A percentile compares a stretch with the other conserved stretches of the same genome.
Evolutionary conservation across 2,113 vertebrate species (phyloP).

Genomic region (Tapirus terrestris): DNA sequence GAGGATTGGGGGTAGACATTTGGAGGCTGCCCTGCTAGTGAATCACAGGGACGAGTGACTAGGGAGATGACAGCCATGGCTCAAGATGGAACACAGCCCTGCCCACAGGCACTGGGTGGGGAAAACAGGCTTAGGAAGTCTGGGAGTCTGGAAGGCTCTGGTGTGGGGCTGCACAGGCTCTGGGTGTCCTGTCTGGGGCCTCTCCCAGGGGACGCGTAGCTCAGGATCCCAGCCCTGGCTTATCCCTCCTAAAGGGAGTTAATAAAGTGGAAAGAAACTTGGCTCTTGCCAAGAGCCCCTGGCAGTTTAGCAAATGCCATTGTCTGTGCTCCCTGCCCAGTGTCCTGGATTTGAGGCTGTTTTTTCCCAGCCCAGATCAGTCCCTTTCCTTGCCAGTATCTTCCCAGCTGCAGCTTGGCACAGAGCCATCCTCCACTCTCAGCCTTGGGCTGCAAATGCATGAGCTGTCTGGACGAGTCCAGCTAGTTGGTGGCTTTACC

Average conservation of each 20-base stretch:
- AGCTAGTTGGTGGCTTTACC: background rate
- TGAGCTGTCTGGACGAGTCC: background rate
- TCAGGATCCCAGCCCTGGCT: background rate
- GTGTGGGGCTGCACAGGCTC: background rate
- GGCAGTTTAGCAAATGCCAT: constrained; percentile 60
- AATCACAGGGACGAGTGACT: background rate
- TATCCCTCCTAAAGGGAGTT: constrained; percentile 55
- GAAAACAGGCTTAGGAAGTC: background rate
- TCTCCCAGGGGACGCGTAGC: background rate
- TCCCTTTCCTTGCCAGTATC: background rate
- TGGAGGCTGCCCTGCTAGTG: background rate
- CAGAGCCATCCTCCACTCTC: background rate
- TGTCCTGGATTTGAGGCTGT: constrained; percentile 49
- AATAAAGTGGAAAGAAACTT: constrained; percentile 71
- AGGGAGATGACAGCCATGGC: background rate
- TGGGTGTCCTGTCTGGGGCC: background rate
- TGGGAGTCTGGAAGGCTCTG: background rate
- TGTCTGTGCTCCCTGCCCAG: constrained; percentile 13
- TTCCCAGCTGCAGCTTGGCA: constrained; percentile 58
- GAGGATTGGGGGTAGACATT: background rate
- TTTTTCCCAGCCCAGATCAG: constrained; percentile 36
- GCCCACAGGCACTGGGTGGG: background rate
- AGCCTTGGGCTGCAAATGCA: background rate
- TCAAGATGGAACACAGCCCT: background rate
- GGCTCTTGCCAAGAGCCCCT: constrained; percentile 46